Conservation (phyloP, 1,140 invertebrate species). For the Wasmannia auropunctata region DNA sequence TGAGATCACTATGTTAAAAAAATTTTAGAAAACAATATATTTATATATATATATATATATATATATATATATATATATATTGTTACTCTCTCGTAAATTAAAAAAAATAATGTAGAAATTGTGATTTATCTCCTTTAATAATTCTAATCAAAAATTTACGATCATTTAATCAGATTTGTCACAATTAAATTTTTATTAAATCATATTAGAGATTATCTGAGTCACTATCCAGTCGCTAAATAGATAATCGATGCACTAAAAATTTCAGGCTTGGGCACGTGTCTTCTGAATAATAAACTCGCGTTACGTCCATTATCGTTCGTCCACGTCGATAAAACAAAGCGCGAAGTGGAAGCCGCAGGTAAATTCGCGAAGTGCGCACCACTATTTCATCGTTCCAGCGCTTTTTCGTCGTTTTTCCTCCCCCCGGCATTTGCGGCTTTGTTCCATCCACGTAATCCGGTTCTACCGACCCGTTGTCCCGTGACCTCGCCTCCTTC, state of each 20-base stretch:
- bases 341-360: conserved; percentile 27
- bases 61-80: no score
- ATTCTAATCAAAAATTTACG: background rate
- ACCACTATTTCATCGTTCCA: conserved; percentile 28
- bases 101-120: background rate
- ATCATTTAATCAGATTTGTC: background rate
- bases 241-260: background rate
- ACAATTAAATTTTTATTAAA: background rate
- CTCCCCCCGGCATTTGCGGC: conserved; percentile 34
- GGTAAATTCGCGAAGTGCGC: conserved; percentile 48
- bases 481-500: conserved; percentile 29
- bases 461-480: conserved; percentile 37
- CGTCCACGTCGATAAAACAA: conserved; percentile 9
- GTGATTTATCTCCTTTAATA: background rate
- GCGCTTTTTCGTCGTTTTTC: conserved; percentile 27
- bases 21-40: background rate
- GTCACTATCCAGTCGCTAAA: background rate
- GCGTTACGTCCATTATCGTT: conserved; percentile 18
- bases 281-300: conserved; percentile 30
- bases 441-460: conserved; percentile 49
- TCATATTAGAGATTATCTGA: background rate
- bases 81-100: background rate
- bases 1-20: background rate
- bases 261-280: background rate
- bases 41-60: background rate